Base-by-base conservation (phyloP, 2,888 invertebrate species). In the Xestia rhomboidea region DNA sequence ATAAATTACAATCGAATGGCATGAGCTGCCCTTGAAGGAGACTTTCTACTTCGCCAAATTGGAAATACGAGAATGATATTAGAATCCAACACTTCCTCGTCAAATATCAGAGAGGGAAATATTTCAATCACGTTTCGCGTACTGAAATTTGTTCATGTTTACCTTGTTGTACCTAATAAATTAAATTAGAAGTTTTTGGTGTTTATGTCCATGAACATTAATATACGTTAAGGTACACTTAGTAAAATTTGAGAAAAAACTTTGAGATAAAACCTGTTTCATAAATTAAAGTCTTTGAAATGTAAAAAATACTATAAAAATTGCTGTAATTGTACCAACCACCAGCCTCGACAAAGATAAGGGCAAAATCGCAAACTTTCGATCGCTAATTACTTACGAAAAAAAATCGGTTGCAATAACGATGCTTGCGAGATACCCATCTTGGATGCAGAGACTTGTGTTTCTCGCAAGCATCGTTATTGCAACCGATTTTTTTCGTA, bases 11-110 rank as follows among this genome's bases (percentile, higher is more conserved):
- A 69, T 18, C 54, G 34, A 24, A 57, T 7, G 51, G 34, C 13
- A 34, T 27, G 41, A 71, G 57, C 13, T 27, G 64, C 6, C 68
- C 73, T 72, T 73, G 72, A 38, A 24, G 54, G 66, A 10, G 51
- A 41, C 51, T 75, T 60, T 79, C 62, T 54, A 64, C 60, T 79
- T 79, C 76, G 38, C 41, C 41, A 71, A 86, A 84, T 86, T 86
- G 73, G 81, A 78, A 86, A 85, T 72, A 68, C 67, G 68, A 78
- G 73, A 83, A 64, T 54, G n/a, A 63, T 74, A 76, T 74, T 76
- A 72, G 66, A 79, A 79, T 67, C 63, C 54, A 74, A 78, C 49
- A 73, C 67, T 78, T 73, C 82, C 49, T 46, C 41, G 63, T 77
- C 57, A 67, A 68, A 71, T 73, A 68, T 66, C 64, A 68, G 41